Evolutionary conservation across 2,113 vertebrate species (phyloP), one percentile per base, ranked within the genome.

Genomic region (Castor canadensis): DNA sequence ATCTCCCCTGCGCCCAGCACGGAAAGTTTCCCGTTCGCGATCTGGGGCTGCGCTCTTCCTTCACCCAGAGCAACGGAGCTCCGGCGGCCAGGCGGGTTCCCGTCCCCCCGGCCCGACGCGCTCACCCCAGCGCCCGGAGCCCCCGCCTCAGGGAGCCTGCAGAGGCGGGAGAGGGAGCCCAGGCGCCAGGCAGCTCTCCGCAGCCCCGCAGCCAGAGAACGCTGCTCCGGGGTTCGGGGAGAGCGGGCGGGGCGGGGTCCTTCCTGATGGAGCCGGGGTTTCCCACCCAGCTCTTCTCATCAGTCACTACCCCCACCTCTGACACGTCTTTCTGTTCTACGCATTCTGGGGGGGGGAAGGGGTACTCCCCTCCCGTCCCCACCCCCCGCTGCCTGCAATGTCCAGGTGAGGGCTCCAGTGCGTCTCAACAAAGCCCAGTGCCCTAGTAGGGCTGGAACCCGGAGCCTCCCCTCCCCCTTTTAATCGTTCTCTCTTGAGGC

Each of bases 401-500:
- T 73, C 83, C 96, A 91, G 94, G 97, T 93, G 94, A 94, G 97
- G 93, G 93, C 93, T 81, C 97, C 79, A 45, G 87, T 26, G 80
- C 92, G 10, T 92, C 82, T 91, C 92, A 30, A 89, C 71, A 80
- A 83, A 80, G 83, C 85, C 85, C 35, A 8, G 86, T 0, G 54
- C 62, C 93, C 81, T 82, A 1, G 47, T 35, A 49, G 67, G 60
- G 12, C 64, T 43, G 81, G 54, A 60, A 58, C 22, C 3, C 0
- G 17, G 84, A 28, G 43, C 4, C 10, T 24, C 64, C 32, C 40
- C 28, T 28, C 8, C 79, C 20, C 62, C 16, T 3, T 1, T n/a
- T 2, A 84, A 16, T 72, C 73, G 26, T 76, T 60, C 40, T 62
- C 64, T 88, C 72, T 9, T 66, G 79, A 94, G 82, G 64, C 82